Evolutionary conservation across 2,113 vertebrate species (phyloP), one percentile per base, ranked within the genome.

Genomic region (Macquaria australasica): DNA sequence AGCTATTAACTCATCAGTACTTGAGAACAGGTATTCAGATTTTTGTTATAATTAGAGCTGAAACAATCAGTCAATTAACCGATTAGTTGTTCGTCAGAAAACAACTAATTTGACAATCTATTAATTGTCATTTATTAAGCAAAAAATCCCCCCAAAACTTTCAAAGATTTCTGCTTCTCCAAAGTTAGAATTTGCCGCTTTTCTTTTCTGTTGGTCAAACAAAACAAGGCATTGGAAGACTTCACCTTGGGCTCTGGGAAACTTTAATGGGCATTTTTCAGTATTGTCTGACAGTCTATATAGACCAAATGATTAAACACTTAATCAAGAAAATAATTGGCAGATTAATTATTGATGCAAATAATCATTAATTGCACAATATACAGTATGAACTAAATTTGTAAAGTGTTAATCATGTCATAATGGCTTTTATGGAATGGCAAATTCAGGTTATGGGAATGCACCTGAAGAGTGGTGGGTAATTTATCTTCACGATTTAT

Each of bases 401-500:
- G 12, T 34, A 9, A n/a, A 50, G 8, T 62, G 20, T 59, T 55
- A 31, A 43, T 45, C 10, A 12, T 11, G 10, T 45, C n/a, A 31
- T 53, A 28, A 58, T 31, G n/a, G 41, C 23, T 82, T 48, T 56
- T 25, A 66, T 43, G 2, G 28, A 59, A 55, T 23, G 41, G 31
- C 11, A 64, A 39, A 31, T 31, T 77, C 6, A 64, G 41, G n/a
- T 50, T n/a, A 41, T 51, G n/a, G 48, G 16, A 71, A n/a, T 16
- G 25, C 15, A 43, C 28, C 28, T 53, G 9, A 10, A 80, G 6
- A 62, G 4, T 25, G 8, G 3, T 82, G 64, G 71, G 62, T 79
- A 21, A 66, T 70, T 50, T 48, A 55, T 56, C 63, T 59, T 55
- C 21, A 74, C 74, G 37, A 74, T 77, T 62, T 72, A 85, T 34